Evolutionary conservation across 2,113 vertebrate species (phyloP).

Genomic region (Sebastes schlegelii): DNA sequence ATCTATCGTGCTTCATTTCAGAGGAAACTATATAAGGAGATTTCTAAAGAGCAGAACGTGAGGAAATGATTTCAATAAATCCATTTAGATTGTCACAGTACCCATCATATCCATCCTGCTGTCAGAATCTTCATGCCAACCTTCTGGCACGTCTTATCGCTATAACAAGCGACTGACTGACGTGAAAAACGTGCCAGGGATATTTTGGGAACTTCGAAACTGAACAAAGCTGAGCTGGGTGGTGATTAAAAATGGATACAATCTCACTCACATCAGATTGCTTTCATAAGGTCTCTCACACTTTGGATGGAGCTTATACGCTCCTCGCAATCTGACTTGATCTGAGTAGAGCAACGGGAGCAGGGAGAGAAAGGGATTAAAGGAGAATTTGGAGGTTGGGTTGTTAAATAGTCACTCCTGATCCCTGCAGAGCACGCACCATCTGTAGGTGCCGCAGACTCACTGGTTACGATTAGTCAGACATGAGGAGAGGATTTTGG

Average conservation of each 20-base stretch:
- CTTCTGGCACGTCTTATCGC: constrained; percentile 22
- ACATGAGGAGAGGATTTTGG: constrained; percentile 8
- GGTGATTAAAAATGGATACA: constrained; percentile 61
- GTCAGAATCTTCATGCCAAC: constrained; percentile 19
- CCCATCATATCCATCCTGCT: constrained; percentile 31
- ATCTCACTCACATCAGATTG: constrained; percentile 57
- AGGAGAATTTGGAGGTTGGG: constrained; percentile 49
- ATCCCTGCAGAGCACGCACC: constrained; percentile 37
- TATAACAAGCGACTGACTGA: constrained; percentile 26
- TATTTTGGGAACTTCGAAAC: constrained; percentile 61
- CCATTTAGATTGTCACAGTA: constrained; percentile 10
- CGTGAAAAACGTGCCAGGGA: constrained; percentile 29
- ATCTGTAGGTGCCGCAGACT: constrained; percentile 54
- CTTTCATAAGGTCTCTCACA: constrained; percentile 58
- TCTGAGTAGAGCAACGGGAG: constrained; percentile 54
- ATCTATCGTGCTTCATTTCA: constrained; percentile 1
- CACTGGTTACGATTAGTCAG: constrained; percentile 8
- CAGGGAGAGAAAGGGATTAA: constrained; percentile 57
- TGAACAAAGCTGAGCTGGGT: constrained; percentile 41
- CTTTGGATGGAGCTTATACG: constrained; percentile 58
- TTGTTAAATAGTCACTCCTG: constrained; percentile 48
- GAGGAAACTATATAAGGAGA: background rate
- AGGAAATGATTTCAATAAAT: constrained; percentile 30
- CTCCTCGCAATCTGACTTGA: constrained; percentile 51
- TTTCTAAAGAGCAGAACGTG: constrained; percentile 6